A percentile compares a stretch with the other conserved stretches of the same genome.
Evolutionary conservation across 2,797 vertebrate genomes (phyloP).

Genomic region (Periparus ater): DNA sequence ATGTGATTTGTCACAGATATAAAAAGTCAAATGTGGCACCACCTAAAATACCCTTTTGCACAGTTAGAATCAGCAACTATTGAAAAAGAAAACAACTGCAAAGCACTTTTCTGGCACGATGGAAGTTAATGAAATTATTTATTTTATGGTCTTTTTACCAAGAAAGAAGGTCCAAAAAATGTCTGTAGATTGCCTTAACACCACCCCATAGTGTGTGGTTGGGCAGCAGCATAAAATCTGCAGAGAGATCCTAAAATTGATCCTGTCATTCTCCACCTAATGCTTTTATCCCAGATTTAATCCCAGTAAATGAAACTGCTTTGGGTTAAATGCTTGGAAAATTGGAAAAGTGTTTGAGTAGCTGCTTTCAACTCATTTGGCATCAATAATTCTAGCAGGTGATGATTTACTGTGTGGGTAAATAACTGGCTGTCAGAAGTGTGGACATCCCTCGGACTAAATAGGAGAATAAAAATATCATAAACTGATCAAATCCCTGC

Average conservation of each 20-base stretch:
- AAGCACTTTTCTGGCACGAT: not conserved
- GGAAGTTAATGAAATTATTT: constrained; percentile 18
- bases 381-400: not conserved
- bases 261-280: not conserved
- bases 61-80: not conserved
- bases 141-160: not conserved
- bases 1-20: not conserved
- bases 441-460: not conserved
- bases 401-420: not conserved
- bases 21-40: not conserved
- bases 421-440: not conserved
- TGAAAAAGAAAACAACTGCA: not conserved
- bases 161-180: not conserved
- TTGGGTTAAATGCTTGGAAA: not conserved
- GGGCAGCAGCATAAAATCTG: not conserved
- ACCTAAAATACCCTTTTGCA: not conserved
- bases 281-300: not conserved
- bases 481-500: not conserved
- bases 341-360: not conserved
- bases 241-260: not conserved
- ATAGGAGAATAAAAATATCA: not conserved
- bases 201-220: not conserved
- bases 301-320: not conserved
- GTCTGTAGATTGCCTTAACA: not conserved
- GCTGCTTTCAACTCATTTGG: not conserved